phyloP scores from a whole-genome alignment of 2,888 invertebrate species.

The Hypsopygia costalis region DNA sequence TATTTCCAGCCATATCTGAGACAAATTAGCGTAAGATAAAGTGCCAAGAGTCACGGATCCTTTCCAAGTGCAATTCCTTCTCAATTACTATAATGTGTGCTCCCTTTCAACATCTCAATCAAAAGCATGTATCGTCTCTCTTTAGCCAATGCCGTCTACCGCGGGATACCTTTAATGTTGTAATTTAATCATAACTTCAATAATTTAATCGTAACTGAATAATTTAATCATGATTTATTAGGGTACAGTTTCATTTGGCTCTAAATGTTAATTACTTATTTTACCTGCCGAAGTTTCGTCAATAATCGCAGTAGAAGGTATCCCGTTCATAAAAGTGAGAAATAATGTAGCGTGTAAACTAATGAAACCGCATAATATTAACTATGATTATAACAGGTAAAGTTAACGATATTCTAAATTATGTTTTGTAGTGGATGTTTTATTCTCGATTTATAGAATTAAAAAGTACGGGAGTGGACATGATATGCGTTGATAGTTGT shows the following conservation, averaged over 20 bases:
- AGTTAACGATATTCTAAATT: conserved; percentile 60
- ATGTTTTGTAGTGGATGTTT: conserved; percentile 72
- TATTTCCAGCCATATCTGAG: conserved; percentile 7
- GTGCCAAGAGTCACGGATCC: conserved; percentile 71
- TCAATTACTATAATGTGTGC: conserved; percentile 43
- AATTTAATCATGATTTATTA: conserved; percentile 4
- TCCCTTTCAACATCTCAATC: not conserved
- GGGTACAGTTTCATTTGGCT: too few species aligned
- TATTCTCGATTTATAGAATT: conserved; percentile 46
- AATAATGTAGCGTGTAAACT: conserved; percentile 40
- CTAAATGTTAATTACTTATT: too few species aligned
- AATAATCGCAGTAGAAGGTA: too few species aligned
- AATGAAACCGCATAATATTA: conserved; percentile 34
- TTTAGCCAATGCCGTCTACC: conserved; percentile 35
- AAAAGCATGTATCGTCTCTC: conserved; percentile 29
- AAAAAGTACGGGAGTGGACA: conserved; percentile 28
- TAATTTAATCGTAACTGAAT: conserved; percentile 2
- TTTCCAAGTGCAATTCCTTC: conserved; percentile 71
- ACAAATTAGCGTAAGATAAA: conserved; percentile 62
- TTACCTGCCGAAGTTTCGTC: too few species aligned
- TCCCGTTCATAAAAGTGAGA: conserved; percentile 52
- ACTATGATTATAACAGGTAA: conserved; percentile 28
- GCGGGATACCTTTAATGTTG: conserved; percentile 41
- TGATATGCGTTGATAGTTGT: conserved; percentile 26
- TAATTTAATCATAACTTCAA: conserved; percentile 14